Percentiles rank a stretch among this genome's conserved stretches.
phyloP scores from a whole-genome alignment of 2,113 vertebrate genomes.

The Pelecanoides urinatrix region DNA sequence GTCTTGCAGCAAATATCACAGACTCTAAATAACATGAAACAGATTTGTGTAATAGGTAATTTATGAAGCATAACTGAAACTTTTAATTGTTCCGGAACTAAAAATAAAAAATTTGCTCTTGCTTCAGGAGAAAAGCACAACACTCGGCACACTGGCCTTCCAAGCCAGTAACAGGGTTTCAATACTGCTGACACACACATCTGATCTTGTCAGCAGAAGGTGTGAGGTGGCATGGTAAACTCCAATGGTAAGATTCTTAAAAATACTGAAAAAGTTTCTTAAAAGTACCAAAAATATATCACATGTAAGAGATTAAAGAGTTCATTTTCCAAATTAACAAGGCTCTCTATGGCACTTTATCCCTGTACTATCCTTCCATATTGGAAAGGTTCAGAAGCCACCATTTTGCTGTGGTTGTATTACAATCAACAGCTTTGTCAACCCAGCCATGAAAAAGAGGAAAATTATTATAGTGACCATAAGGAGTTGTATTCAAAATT shows the following conservation, averaged over 20 bases:
- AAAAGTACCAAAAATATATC: not conserved
- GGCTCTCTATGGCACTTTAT: not conserved
- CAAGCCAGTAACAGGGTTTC: not conserved
- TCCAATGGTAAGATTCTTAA: not conserved
- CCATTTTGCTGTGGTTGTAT: not conserved
- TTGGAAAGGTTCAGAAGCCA: not conserved
- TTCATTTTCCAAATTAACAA: not conserved
- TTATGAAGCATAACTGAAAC: not conserved
- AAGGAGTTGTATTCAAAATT: not conserved
- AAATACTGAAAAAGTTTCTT: not conserved
- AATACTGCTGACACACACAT: not conserved
- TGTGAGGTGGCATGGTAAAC: not conserved
- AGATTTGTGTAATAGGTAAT: not conserved
- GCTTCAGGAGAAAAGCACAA: not conserved
- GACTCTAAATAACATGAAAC: not conserved
- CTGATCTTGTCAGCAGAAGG: not conserved
- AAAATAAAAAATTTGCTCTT: not conserved
- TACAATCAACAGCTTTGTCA: not conserved
- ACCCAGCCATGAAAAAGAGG: not conserved
- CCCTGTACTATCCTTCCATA: not conserved
- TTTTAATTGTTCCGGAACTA: not conserved
- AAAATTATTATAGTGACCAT: not conserved
- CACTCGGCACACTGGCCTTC: fast-evolving
- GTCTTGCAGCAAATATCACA: not conserved
- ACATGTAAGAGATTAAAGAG: not conserved